Base-by-base conservation (phyloP, 2,113 vertebrate genomes). In the Phrynosoma blainvillii region DNA sequence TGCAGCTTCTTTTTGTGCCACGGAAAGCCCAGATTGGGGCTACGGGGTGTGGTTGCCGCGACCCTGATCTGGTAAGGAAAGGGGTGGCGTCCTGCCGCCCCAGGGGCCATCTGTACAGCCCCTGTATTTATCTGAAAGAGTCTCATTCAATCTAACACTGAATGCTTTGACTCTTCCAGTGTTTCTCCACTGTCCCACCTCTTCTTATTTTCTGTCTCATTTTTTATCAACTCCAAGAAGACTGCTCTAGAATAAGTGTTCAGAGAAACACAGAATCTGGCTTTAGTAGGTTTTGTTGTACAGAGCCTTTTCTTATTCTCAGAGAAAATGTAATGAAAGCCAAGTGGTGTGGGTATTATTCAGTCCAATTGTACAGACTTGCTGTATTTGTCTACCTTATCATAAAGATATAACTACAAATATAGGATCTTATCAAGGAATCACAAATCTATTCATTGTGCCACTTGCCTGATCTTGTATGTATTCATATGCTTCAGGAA, bases 391-490 rank as follows among this genome's bases (percentile, higher is more conserved):
- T 5, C 66, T 20, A 54, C 1, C 10, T 74, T 54, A 62, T 27
- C 9, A 20, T n/a, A 81, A 82, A 23, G 16, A 4, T 68, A 5
- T 27, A 36, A 25, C 54, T 85, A 87, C 3, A 75, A 79, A 65
- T 1, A 90, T 66, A 21, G 1, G 9, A 66, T 36, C 7, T 82
- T 52, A 62, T 32, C 18, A 84, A 0, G 0, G 32, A 47, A 23
- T 4, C 14, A 0, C 85, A 71, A 62, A n/a, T 85, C 21, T 18
- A 12, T 84, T 68, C 81, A 65, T 7, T 83, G 2, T 47, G 25
- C 21, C 78, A 93, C 97, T 97, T 96, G 95, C 98, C 98, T 98
- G 94, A 2, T 98, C 96, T 8, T 95, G 89, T 90, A 98, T 95
- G 20, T 96, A 96, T 83, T 98, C 98, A 0, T 92, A 94, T 0